Evolutionary conservation across 1,140 invertebrate genomes (phyloP).

Genomic region (Elysia chlorotica): DNA sequence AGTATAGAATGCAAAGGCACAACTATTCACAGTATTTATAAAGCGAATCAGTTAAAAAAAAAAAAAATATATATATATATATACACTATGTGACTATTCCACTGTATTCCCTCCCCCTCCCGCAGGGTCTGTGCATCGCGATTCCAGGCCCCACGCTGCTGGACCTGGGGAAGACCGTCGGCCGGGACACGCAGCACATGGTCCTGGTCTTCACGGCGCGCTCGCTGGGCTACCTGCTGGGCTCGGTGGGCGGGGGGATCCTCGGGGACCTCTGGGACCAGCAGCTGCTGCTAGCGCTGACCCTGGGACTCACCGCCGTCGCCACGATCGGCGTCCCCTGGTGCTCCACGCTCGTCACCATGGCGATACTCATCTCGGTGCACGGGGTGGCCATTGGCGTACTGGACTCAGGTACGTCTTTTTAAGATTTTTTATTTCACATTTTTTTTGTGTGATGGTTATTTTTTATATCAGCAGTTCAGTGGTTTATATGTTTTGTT

Average conservation of each 20-base stretch:
- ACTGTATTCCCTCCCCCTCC: background rate
- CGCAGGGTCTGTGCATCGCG: conserved; percentile 59
- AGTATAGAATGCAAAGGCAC: too few species aligned
- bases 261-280: conserved; percentile 59
- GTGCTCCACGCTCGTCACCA: conserved; percentile 41
- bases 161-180: conserved; percentile 52
- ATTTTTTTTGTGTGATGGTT: background rate
- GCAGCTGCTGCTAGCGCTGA: conserved; percentile 48
- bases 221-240: conserved; percentile 57
- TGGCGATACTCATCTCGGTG: conserved; percentile 53
- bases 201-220: conserved; percentile 54
- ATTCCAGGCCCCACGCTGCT: conserved; percentile 62
- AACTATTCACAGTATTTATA: background rate
- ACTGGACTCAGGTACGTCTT: conserved; percentile 59
- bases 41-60: background rate
- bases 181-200: conserved; percentile 48
- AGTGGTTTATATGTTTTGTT: too few species aligned
- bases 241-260: conserved; percentile 53
- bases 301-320: conserved; percentile 44
- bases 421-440: background rate
- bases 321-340: conserved; percentile 53
- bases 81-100: background rate
- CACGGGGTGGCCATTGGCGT: conserved; percentile 61
- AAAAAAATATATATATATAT: background rate
- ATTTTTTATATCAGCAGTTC: too few species aligned